Conservation (phyloP, 2,797 vertebrate species). For the Spondyliosoma cantharus region DNA sequence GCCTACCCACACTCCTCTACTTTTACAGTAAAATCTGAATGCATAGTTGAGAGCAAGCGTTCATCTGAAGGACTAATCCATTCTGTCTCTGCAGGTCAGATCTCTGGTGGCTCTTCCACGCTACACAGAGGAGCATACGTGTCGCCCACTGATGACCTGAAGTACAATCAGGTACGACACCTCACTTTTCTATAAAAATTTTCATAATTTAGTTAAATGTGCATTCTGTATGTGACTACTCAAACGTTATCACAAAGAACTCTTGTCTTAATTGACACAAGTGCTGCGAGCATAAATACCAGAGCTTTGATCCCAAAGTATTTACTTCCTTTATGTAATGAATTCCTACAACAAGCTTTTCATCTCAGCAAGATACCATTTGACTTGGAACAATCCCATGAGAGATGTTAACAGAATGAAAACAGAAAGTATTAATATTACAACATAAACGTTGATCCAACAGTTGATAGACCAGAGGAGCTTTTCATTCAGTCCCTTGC, state of each 20-base stretch:
- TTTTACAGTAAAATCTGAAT: background rate
- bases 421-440: background rate
- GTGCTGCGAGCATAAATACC: background rate
- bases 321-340: background rate
- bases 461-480: background rate
- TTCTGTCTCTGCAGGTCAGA: slow-evolving; percentile 86
- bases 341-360: background rate
- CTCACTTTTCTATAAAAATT: background rate
- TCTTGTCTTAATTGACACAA: background rate
- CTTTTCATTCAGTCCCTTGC: background rate
- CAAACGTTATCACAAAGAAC: too few species aligned
- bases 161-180: slow-evolving; percentile 93
- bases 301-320: background rate
- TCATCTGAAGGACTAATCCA: slow-evolving; percentile 1
- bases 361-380: background rate
- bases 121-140: slow-evolving; percentile 97
- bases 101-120: slow-evolving; percentile 92
- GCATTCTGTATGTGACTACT: background rate
- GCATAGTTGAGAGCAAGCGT: background rate
- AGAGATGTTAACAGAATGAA: background rate
- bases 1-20: background rate
- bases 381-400: background rate
- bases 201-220: background rate
- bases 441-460: too few species aligned
- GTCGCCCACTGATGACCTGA: slow-evolving; percentile 95